Evolutionary conservation across 2,888 invertebrate species (phyloP), one percentile per base, ranked within the genome.

Genomic region (Eudasyphora cyanicolor): DNA sequence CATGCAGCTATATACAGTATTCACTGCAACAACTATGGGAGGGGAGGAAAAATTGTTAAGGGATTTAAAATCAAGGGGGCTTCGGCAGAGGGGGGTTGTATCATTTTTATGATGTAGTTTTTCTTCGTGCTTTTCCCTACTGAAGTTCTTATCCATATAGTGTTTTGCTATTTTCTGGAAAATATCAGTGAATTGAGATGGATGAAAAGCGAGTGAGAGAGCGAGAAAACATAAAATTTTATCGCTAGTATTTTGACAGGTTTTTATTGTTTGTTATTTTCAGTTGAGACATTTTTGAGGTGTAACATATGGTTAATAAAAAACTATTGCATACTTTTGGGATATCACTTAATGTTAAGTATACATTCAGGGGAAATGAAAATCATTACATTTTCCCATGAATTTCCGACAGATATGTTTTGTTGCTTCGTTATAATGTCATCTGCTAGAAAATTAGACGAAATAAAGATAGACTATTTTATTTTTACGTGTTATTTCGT

Each of bases 1-100:
- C 76, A 73, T 78, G 71, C 78, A 71, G 71, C 78, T 81, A 76
- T 73, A 75, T 78, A 74, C 75, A 76, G 45, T 80, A 57, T 83
- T n/a, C n/a, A n/a, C n/a, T 38, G 38, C 14, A 45, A 2, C 45
- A 45, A 45, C n/a, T 45, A 12, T n/a, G 4, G n/a, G 1, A n/a
- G 45, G 14, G 45, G n/a, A 1, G n/a, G 45, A 4, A 12, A n/a
- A 5, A n/a, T 14, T 45, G n/a, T n/a, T 1, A n/a, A 14, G n/a
- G n/a, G 6, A 32, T 32, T 24, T n/a, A 1, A 54, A 54, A 60
- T 12, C 4, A n/a, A 5, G 38, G 62, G 21, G 38, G 42, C 10
- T n/a, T n/a, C n/a, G n/a, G n/a, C n/a, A n/a, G n/a, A 38, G 38
- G 64, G 64, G 32, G 12, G 17, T 64, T 19, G 12, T 74, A 81